These are phyloP conservation scores for Drosophila bocki DNA, from an alignment of 1,140 invertebrate species.

Conservation along the genomic window DNA sequence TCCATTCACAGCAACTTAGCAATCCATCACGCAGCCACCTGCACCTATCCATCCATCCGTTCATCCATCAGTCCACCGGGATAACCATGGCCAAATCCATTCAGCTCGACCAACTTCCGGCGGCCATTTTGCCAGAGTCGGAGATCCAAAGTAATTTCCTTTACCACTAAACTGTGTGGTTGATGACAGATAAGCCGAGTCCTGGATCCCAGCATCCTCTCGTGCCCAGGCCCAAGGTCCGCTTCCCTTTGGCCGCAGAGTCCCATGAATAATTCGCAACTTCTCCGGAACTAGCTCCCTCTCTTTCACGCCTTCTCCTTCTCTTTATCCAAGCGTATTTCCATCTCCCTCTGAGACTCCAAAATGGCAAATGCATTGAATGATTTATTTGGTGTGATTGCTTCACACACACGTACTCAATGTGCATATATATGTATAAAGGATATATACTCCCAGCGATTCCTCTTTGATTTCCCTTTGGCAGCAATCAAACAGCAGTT, in stretches of 20 bases:
- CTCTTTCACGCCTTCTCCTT: neutral
- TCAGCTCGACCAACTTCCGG: constrained; percentile 64
- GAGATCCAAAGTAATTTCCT: constrained; percentile 73
- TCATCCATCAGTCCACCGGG: constrained; percentile 22
- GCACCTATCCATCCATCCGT: constrained; percentile 19
- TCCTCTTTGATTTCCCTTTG: constrained; percentile 56
- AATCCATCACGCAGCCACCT: constrained; percentile 25
- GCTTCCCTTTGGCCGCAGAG: constrained; percentile 39
- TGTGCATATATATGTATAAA: constrained; percentile 10
- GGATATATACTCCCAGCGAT: constrained; percentile 14
- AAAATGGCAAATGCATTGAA: constrained; percentile 79
- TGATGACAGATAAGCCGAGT: constrained; percentile 73
- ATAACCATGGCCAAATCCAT: constrained; percentile 50
- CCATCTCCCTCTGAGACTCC: constrained; percentile 25
- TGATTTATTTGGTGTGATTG: constrained; percentile 83
- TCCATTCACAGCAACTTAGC: constrained; percentile 25
- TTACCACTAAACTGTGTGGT: constrained; percentile 80
- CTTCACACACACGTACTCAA: constrained; percentile 49
- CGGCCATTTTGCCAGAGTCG: constrained; percentile 72
- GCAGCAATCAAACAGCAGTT: constrained; percentile 71
- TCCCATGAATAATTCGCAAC: constrained; percentile 74
- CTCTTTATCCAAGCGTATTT: neutral
- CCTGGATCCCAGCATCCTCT: neutral
- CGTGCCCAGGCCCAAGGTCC: constrained; percentile 5
- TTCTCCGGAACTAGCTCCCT: constrained; percentile 54